Percentiles rank a stretch among this genome's conserved stretches.
Evolutionary conservation across 1,140 invertebrate genomes (phyloP).

Genomic region (Drosophila parvula): DNA sequence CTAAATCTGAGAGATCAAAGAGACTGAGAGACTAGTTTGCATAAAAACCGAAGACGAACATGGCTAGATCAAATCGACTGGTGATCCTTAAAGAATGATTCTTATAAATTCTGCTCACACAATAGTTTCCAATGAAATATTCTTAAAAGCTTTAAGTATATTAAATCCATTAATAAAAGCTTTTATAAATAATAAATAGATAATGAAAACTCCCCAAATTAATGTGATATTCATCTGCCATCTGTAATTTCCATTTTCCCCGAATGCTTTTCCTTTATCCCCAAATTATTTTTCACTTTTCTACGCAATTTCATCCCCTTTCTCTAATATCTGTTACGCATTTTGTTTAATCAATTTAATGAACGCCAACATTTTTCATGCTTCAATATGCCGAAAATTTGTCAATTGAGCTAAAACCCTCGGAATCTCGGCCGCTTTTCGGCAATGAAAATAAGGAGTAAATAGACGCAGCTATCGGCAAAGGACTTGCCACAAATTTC

Average conservation of each 20-base stretch:
- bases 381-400: slow-evolving; percentile 67
- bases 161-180: neutral
- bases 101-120: too few relatives aligned
- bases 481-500: slow-evolving; percentile 60
- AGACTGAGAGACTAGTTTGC: too few relatives aligned
- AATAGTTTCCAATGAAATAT: too few relatives aligned
- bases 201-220: neutral
- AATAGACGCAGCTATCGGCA: slow-evolving; percentile 4
- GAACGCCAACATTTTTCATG: slow-evolving; percentile 51
- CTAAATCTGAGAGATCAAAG: too few relatives aligned
- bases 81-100: too few relatives aligned
- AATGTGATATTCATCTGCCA: neutral
- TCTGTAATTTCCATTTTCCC: neutral
- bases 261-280: neutral
- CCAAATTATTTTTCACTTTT: slow-evolving; percentile 15
- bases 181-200: neutral
- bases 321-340: slow-evolving; percentile 19
- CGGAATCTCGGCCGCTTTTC: slow-evolving; percentile 2
- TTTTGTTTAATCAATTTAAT: slow-evolving; percentile 69
- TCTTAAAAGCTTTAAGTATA: neutral
- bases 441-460: slow-evolving; percentile 10
- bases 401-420: slow-evolving; percentile 31
- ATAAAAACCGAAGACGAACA: too few relatives aligned
- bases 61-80: too few relatives aligned
- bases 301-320: neutral